Evolutionary conservation across 2,113 vertebrate genomes (phyloP).

Genomic region (Cathartes aura): DNA sequence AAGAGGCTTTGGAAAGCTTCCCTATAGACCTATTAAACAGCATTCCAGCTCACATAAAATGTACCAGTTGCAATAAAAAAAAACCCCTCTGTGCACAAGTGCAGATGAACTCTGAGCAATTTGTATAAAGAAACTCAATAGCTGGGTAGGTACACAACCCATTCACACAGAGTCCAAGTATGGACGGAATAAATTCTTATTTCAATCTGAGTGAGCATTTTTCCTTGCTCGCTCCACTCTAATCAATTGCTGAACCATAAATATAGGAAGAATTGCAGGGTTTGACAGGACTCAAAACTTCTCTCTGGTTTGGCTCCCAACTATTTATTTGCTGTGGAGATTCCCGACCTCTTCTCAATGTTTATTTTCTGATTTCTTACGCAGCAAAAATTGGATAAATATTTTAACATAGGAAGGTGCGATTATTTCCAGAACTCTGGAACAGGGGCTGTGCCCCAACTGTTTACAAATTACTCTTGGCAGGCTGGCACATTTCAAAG

Average conservation of each 20-base stretch:
- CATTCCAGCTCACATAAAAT: not conserved
- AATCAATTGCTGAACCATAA: not conserved
- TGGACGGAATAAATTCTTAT: not conserved
- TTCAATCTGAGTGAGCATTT: not conserved
- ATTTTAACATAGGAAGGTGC: not conserved
- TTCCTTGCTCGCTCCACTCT: not conserved
- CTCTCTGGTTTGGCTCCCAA: not conserved
- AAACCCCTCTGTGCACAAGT: not conserved
- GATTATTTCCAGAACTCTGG: not conserved
- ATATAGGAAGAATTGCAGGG: not conserved
- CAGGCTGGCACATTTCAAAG: not conserved
- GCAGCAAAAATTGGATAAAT: not conserved
- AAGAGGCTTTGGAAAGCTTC: not conserved
- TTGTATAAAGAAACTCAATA: not conserved
- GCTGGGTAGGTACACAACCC: not conserved
- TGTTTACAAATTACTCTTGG: not conserved
- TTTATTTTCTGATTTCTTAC: not conserved
- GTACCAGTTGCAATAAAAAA: not conserved
- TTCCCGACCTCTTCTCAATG: not conserved
- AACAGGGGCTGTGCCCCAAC: not conserved
- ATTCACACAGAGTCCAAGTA: not conserved
- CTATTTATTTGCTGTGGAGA: not conserved
- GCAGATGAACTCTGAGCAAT: not conserved
- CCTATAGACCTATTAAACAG: not conserved
- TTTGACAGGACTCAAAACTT: not conserved